Percentiles rank a stretch among this genome's conserved stretches.
Conservation (phyloP, 2,113 vertebrate species). For the Poeciliopsis retropinna region DNA sequence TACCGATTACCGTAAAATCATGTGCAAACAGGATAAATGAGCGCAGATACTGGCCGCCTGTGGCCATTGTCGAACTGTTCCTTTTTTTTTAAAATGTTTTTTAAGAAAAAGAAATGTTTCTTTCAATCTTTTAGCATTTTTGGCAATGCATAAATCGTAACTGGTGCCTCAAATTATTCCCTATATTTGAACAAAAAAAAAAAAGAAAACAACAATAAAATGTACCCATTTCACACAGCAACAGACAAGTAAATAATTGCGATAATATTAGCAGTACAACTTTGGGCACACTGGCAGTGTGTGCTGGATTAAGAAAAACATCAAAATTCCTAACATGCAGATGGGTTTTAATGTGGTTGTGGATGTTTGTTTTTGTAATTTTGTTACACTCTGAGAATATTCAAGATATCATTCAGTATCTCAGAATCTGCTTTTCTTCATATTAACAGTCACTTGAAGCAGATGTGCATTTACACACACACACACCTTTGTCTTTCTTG, state of each 20-base stretch:
- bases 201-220: not conserved
- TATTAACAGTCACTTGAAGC: constrained; percentile 28
- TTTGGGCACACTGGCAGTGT: not conserved
- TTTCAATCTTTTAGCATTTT: constrained; percentile 2
- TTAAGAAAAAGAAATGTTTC: not conserved
- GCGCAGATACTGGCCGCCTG: constrained; percentile 53
- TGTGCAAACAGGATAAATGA: constrained; percentile 68
- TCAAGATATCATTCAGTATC: not conserved
- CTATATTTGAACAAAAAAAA: not conserved
- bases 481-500: constrained; percentile 50
- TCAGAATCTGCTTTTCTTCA: constrained; percentile 27
- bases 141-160: not conserved
- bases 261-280: not conserved
- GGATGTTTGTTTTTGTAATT: too few relatives aligned
- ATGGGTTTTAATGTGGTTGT: not conserved
- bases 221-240: not conserved
- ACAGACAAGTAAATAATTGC: not conserved
- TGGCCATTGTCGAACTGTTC: constrained; percentile 64
- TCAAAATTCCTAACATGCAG: not conserved
- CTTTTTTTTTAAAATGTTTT: not conserved
- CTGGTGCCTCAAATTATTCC: not conserved
- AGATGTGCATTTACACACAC: constrained; percentile 34
- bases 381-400: not conserved
- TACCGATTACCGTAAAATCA: constrained; percentile 53
- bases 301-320: not conserved